Conservation (phyloP, 2,888 invertebrate genomes). For the Campoplex nolae region DNA sequence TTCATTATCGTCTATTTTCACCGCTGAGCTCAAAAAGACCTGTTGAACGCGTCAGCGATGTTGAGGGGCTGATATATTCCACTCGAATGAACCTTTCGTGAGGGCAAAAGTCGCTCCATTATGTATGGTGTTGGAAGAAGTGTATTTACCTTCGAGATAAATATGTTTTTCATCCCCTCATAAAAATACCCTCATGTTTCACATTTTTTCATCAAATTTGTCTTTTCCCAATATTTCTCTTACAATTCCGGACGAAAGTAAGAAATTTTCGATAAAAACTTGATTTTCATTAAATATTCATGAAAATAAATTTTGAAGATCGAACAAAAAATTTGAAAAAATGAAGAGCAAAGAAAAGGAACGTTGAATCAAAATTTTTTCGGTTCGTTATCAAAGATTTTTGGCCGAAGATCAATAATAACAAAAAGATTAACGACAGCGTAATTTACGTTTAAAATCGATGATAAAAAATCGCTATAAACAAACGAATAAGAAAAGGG, state of each 20-base stretch:
- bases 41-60: slow-evolving; percentile 55
- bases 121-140: neutral
- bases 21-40: slow-evolving; percentile 50
- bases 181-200: neutral
- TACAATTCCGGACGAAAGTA: neutral
- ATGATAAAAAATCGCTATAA: too few relatives aligned
- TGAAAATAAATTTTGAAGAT: neutral
- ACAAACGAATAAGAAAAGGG: too few relatives aligned
- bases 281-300: neutral
- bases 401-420: too few relatives aligned
- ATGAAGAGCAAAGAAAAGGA: neutral
- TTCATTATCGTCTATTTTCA: slow-evolving; percentile 44
- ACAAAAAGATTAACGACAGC: too few relatives aligned
- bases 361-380: too few relatives aligned
- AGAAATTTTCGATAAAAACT: neutral
- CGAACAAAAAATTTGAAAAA: neutral
- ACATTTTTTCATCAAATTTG: neutral
- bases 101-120: slow-evolving; percentile 15
- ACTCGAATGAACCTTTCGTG: slow-evolving; percentile 39
- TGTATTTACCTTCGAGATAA: slow-evolving; percentile 21
- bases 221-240: neutral
- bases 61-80: slow-evolving; percentile 54
- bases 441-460: too few relatives aligned
- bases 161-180: slow-evolving; percentile 10
- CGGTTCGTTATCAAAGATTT: too few relatives aligned